A percentile compares a stretch with the other conserved stretches of the same genome.
phyloP scores from a whole-genome alignment of 1,140 invertebrate genomes.

The Hypothenemus hampei region DNA sequence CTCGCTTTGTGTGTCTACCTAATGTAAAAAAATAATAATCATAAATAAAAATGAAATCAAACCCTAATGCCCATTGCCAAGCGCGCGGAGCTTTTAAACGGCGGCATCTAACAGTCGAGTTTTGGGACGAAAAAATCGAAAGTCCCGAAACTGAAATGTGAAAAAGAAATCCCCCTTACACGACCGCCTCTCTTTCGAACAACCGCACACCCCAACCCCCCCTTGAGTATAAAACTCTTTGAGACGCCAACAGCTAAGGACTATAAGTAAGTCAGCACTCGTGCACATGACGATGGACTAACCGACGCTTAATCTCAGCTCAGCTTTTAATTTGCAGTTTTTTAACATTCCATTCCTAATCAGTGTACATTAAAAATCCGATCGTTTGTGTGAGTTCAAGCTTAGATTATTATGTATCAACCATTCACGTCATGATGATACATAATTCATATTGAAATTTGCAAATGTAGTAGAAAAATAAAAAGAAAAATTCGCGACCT shows the following conservation, averaged over 20 bases:
- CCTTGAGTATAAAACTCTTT: too few species aligned
- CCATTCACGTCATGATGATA: too few species aligned
- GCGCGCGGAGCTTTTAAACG: slow-evolving; percentile 24
- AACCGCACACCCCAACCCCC: slow-evolving; percentile 28
- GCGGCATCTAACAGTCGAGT: slow-evolving; percentile 23
- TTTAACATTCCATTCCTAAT: slow-evolving; percentile 44
- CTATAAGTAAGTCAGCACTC: slow-evolving; percentile 45
- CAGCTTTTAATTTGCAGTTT: slow-evolving; percentile 47
- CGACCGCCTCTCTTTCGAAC: slow-evolving; percentile 13
- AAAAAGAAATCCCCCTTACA: slow-evolving; percentile 10
- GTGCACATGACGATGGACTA: slow-evolving; percentile 47
- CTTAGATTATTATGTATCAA: too few species aligned
- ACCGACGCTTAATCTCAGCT: slow-evolving; percentile 46
- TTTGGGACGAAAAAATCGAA: slow-evolving; percentile 10
- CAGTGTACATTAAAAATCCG: slow-evolving; percentile 40
- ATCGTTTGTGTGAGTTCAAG: slow-evolving; percentile 42
- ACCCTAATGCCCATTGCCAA: slow-evolving; percentile 19
- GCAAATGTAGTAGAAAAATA: too few species aligned
- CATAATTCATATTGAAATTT: too few species aligned
- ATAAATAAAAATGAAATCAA: too few species aligned
- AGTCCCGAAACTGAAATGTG: background rate
- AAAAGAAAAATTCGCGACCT: background rate
- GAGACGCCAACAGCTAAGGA: slow-evolving; percentile 32
- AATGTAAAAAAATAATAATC: too few species aligned
- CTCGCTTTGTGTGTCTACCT: slow-evolving; percentile 38